Conservation (phyloP, 1,140 invertebrate genomes). For the Hetaerina americana region DNA sequence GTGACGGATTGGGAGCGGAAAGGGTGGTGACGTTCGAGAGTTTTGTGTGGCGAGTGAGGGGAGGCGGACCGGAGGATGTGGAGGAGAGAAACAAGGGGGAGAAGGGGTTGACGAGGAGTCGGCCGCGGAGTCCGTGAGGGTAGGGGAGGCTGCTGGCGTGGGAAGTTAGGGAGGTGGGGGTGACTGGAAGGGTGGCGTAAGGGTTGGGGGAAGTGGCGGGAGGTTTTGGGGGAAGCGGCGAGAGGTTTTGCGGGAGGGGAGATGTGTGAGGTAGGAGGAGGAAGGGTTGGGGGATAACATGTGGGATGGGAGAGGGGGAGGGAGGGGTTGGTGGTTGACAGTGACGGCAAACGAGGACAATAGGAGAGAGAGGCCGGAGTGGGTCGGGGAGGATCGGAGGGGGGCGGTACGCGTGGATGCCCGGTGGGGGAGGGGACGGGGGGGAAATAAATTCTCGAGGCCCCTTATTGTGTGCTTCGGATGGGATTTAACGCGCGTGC, state of each 20-base stretch:
- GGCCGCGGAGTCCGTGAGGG: background rate
- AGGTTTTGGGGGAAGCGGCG: background rate
- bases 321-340: background rate
- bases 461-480: too few relatives aligned
- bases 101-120: background rate
- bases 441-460: too few relatives aligned
- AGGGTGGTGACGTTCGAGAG: background rate
- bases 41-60: background rate
- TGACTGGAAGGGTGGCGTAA: background rate
- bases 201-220: background rate
- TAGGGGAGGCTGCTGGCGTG: background rate
- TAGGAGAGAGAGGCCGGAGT: background rate
- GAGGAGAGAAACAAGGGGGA: background rate
- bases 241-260: background rate
- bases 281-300: too few relatives aligned
- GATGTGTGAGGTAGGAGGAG: background rate
- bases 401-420: background rate
- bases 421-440: background rate
- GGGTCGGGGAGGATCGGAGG: background rate
- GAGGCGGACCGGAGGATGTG: background rate
- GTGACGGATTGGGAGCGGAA: background rate
- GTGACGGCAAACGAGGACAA: background rate
- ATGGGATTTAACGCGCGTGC: too few relatives aligned
- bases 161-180: background rate
- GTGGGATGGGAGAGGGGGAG: background rate